phyloP scores from a whole-genome alignment of 1,140 invertebrate genomes.

The Odontomachus brunneus region DNA sequence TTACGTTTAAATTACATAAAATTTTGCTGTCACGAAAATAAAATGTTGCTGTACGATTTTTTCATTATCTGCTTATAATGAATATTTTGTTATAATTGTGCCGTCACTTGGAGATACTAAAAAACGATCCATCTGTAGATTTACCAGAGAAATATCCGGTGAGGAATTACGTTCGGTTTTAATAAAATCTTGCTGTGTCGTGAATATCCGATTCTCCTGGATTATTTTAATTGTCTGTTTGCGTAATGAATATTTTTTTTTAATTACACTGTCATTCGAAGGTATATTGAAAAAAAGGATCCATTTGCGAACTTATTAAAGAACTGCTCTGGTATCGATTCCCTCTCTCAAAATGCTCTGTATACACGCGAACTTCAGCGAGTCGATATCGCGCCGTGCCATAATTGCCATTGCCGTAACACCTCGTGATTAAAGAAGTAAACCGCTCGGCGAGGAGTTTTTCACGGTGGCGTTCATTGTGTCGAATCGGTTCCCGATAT shows the following conservation, averaged over 20 bases:
- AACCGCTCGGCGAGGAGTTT: conserved; percentile 31
- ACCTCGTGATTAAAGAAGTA: conserved; percentile 39
- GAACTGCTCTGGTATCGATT: neutral
- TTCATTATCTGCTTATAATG: too few relatives aligned
- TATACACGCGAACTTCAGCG: conserved; percentile 10
- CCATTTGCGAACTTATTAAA: neutral
- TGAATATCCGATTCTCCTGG: neutral
- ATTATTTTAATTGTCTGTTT: neutral
- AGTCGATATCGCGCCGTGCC: conserved; percentile 13
- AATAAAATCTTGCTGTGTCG: too few relatives aligned
- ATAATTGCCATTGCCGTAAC: conserved; percentile 35
- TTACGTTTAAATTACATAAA: too few relatives aligned
- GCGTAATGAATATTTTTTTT: neutral
- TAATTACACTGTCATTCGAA: neutral
- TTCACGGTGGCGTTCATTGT: conserved; percentile 20
- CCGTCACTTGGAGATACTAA: too few relatives aligned
- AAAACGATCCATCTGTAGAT: too few relatives aligned
- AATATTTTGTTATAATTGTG: too few relatives aligned
- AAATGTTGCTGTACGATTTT: too few relatives aligned
- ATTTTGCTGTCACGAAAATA: too few relatives aligned
- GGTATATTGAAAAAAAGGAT: neutral
- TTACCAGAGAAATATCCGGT: too few relatives aligned
- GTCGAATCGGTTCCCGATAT: conserved; percentile 23
- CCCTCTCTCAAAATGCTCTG: neutral
- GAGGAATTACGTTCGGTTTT: too few relatives aligned